phyloP scores from a whole-genome alignment of 2,113 vertebrate genomes.

The Lanius collurio region DNA sequence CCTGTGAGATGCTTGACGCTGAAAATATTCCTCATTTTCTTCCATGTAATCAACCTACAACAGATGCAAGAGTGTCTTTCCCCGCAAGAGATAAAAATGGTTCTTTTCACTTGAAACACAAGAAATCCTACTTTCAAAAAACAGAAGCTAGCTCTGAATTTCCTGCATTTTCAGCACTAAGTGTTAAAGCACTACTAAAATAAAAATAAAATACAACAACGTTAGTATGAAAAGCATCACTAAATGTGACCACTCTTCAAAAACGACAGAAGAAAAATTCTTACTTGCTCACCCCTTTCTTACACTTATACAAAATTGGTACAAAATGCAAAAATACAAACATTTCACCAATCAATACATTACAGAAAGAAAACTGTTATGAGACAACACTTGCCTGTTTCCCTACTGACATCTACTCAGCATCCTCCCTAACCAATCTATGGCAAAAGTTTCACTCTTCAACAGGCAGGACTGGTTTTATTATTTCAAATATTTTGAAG shows the following conservation, averaged over 20 bases:
- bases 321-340: neutral
- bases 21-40: constrained; percentile 99
- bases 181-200: neutral
- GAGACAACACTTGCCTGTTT: neutral
- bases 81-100: neutral
- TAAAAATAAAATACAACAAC: neutral
- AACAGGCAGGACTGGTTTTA: neutral
- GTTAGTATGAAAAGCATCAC: neutral
- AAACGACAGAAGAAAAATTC: neutral
- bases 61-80: neutral
- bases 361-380: neutral
- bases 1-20: constrained; percentile 95
- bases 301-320: neutral
- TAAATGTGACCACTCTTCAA: neutral
- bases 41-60: constrained; percentile 98
- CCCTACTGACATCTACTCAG: neutral
- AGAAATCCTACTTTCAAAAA: constrained; percentile 28
- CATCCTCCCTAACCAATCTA: neutral
- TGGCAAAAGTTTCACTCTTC: neutral
- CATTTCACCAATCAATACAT: neutral
- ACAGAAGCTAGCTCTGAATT: constrained; percentile 10
- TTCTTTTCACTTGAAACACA: neutral
- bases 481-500: neutral
- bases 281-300: neutral
- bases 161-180: neutral